Percentiles rank a stretch among this genome's conserved stretches.
Evolutionary conservation across 1,140 invertebrate species (phyloP).

Genomic region (Leptopilina clavipes): DNA sequence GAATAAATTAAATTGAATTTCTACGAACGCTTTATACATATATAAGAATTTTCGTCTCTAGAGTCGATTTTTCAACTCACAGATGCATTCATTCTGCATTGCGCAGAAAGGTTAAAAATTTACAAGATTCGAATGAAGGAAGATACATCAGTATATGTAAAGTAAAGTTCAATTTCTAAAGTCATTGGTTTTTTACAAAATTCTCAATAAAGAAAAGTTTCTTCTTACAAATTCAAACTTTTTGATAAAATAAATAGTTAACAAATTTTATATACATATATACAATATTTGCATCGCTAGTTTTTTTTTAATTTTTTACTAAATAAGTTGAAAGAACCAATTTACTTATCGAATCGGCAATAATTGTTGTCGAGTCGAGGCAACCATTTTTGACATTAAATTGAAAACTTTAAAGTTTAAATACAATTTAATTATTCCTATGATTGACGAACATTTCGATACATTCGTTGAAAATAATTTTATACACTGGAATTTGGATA

Average conservation of each 20-base stretch:
- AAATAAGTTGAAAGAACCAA: no score
- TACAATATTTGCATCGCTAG: no score
- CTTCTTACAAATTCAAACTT: neutral
- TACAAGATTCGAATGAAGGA: slow-evolving; percentile 36
- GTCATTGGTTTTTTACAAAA: neutral
- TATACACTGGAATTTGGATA: no score
- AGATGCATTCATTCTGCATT: slow-evolving; percentile 43
- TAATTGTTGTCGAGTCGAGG: no score
- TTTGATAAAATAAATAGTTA: neutral
- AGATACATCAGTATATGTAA: slow-evolving; percentile 15
- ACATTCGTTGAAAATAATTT: no score
- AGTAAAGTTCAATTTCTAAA: slow-evolving; percentile 5
- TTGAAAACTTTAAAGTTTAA: no score
- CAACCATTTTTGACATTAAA: no score
- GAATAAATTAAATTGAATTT: neutral
- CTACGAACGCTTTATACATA: neutral
- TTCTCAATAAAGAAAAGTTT: neutral
- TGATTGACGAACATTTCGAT: no score
- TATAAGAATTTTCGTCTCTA: neutral
- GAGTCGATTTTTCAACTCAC: neutral
- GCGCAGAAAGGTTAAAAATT: slow-evolving; percentile 48
- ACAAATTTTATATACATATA: no score
- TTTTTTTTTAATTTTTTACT: no score
- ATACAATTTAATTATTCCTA: no score
- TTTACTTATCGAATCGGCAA: no score